Conservation (phyloP, 2,797 vertebrate genomes). For the Phrynocephalus forsythii region DNA sequence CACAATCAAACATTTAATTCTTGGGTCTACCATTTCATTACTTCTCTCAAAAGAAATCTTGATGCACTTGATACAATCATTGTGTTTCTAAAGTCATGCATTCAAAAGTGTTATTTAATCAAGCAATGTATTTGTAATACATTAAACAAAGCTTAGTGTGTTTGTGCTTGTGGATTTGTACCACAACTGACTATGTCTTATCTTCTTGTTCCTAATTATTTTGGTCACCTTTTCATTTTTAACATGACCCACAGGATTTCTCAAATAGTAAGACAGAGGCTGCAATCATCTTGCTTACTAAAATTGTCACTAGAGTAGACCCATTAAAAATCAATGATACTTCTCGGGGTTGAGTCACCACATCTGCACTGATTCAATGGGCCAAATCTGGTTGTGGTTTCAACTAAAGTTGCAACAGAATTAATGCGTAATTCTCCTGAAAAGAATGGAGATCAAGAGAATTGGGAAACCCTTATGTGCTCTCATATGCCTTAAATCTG, state of each 20-base stretch:
- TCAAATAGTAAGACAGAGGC: neutral
- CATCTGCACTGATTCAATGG: too few relatives aligned
- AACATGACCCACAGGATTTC: neutral
- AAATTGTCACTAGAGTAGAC: too few relatives aligned
- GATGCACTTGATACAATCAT: neutral
- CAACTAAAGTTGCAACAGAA: neutral
- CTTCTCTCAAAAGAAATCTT: neutral
- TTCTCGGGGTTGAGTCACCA: too few relatives aligned
- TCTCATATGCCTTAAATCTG: neutral
- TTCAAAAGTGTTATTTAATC: constrained; percentile 57
- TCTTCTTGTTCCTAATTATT: constrained; percentile 14
- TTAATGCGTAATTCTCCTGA: neutral
- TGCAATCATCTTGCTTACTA: too few relatives aligned
- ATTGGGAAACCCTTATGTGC: neutral
- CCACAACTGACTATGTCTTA: neutral
- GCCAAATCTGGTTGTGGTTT: neutral
- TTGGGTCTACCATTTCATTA: neutral
- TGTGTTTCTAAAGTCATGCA: constrained; percentile 55
- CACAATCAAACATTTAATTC: constrained; percentile 33
- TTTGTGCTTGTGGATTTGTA: constrained; percentile 26
- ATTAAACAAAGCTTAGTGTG: constrained; percentile 63
- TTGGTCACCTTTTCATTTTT: neutral
- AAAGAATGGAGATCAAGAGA: neutral
- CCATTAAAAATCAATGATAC: too few relatives aligned
- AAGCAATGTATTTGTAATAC: constrained; percentile 58